These are phyloP conservation scores for Carcharodon carcharias DNA, from an alignment of 2,797 vertebrate genomes.

Conservation along the genomic window DNA sequence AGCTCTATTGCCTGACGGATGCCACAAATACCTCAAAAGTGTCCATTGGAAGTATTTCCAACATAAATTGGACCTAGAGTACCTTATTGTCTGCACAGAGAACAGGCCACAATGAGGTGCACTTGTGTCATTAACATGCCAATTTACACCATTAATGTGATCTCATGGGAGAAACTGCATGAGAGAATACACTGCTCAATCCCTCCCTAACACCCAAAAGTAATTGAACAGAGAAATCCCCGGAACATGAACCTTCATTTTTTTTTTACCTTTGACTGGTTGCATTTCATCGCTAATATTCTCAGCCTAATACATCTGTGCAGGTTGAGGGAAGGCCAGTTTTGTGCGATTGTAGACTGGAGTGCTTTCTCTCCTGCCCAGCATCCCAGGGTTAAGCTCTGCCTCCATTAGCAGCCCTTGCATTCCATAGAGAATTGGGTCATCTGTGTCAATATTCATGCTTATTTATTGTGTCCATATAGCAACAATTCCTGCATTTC, in stretches of 20 bases:
- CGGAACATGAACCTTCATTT: too few relatives aligned
- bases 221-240: too few relatives aligned
- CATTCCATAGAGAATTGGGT: neutral
- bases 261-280: too few relatives aligned
- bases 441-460: conserved; percentile 1
- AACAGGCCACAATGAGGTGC: neutral
- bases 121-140: neutral
- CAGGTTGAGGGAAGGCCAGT: neutral
- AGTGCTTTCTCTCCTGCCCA: neutral
- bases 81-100: neutral
- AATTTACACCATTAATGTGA: neutral
- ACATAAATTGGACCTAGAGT: neutral
- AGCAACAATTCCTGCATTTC: neutral
- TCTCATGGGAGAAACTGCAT: neutral
- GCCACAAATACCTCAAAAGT: neutral
- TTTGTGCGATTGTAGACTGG: neutral
- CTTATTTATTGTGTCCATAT: neutral
- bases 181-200: neutral
- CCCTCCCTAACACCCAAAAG: too few relatives aligned
- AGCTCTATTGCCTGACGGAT: too few relatives aligned
- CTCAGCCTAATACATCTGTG: neutral
- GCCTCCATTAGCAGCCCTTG: neutral
- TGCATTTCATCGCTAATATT: neutral
- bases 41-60: neutral
- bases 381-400: neutral